A percentile compares a stretch with the other conserved stretches of the same genome.
phyloP scores from a whole-genome alignment of 2,888 invertebrate genomes.

The Drosophila koepferae region DNA sequence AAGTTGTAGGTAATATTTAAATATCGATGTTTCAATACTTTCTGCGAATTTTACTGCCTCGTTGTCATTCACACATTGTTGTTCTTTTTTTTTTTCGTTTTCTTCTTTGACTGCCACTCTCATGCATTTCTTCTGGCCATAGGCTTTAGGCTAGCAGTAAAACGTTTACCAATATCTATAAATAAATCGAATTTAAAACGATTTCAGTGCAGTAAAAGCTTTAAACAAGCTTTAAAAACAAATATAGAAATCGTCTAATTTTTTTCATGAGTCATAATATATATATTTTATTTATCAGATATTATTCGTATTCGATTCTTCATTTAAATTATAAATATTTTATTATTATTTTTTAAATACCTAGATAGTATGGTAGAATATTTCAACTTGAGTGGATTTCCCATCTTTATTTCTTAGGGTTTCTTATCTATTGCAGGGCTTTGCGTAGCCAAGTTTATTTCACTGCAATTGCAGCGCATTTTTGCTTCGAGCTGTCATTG shows the following conservation, averaged over 20 bases:
- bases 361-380: neutral
- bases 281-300: too few species aligned
- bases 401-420: too few species aligned
- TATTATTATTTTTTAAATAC: too few species aligned
- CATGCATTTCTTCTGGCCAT: neutral
- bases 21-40: neutral
- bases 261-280: too few species aligned
- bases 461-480: conserved; percentile 41
- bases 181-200: neutral
- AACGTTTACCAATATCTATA: neutral
- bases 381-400: neutral
- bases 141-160: neutral
- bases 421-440: neutral
- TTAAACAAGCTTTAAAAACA: neutral
- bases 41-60: neutral
- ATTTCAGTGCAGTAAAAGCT: neutral
- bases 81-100: neutral
- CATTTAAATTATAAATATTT: too few species aligned
- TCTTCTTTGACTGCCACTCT: neutral
- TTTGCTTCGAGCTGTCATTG: conserved; percentile 42
- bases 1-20: too few species aligned
- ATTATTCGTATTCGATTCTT: too few species aligned
- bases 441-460: conserved; percentile 8
- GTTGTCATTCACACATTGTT: neutral
- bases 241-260: too few species aligned